phyloP scores from a whole-genome alignment of 2,888 invertebrate genomes.

The Rhorus exstirpatorius region DNA sequence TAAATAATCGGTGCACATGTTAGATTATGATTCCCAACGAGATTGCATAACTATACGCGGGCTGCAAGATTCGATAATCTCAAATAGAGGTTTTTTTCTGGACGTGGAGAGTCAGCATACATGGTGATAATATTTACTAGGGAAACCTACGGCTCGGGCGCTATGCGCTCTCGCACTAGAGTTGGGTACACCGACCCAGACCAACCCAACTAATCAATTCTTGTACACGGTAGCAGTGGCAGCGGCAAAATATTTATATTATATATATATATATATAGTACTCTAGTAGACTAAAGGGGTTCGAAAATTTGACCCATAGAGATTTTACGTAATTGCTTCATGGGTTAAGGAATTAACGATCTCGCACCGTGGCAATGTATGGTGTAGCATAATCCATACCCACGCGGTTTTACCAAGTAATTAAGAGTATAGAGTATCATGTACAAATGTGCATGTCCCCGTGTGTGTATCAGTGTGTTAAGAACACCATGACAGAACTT shows the following conservation, averaged over 20 bases:
- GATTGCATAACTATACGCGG: neutral
- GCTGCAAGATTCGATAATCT: neutral
- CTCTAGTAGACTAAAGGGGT: conserved; percentile 28
- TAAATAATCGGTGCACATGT: neutral
- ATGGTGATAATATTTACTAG: no score
- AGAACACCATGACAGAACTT: no score
- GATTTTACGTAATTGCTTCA: conserved; percentile 52
- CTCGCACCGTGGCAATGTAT: conserved; percentile 46
- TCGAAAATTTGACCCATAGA: conserved; percentile 44
- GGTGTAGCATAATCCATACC: conserved; percentile 52
- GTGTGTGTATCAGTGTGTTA: no score
- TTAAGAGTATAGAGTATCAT: conserved; percentile 40
- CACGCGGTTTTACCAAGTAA: conserved; percentile 31
- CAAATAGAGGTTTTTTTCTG: neutral
- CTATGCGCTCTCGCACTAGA: no score
- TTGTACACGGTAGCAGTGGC: no score
- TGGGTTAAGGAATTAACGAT: conserved; percentile 63
- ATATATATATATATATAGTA: conserved; percentile 10
- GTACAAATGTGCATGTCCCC: neutral
- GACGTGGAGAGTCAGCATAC: no score
- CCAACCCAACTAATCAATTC: no score
- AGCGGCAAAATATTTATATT: neutral
- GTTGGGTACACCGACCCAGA: no score
- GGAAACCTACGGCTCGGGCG: no score
- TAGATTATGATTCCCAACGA: neutral